A percentile compares a stretch with the other conserved stretches of the same genome.
Conservation (phyloP, 2,888 invertebrate species). For the Lasioglossum malachurum region DNA sequence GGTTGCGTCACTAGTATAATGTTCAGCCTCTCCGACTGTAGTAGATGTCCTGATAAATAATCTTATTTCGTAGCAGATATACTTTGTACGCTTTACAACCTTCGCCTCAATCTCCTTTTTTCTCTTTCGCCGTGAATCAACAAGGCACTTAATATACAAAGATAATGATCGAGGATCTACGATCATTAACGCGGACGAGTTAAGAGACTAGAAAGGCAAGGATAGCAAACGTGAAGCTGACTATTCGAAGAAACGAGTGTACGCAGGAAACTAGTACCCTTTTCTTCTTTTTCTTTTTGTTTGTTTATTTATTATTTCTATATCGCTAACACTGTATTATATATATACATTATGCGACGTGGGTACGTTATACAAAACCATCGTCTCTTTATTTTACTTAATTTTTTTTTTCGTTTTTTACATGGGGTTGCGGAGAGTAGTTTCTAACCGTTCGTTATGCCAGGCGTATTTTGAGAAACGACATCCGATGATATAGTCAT, state of each 20-base stretch:
- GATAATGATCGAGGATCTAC: slow-evolving; percentile 6
- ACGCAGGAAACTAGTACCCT: slow-evolving; percentile 31
- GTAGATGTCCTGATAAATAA: slow-evolving; percentile 24
- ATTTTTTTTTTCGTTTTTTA: slow-evolving; percentile 20
- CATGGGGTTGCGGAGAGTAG: slow-evolving; percentile 17
- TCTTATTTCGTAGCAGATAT: slow-evolving; percentile 43
- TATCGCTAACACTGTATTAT: slow-evolving; percentile 50
- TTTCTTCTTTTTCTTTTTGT: not conserved
- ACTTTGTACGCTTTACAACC: slow-evolving; percentile 35
- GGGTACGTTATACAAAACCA: slow-evolving; percentile 29
- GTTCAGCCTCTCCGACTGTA: slow-evolving; percentile 15
- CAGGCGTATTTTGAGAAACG: slow-evolving; percentile 32
- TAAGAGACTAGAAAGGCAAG: slow-evolving; percentile 22
- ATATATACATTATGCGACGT: slow-evolving; percentile 42
- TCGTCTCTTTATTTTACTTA: slow-evolving; percentile 1
- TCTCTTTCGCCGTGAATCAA: slow-evolving; percentile 16
- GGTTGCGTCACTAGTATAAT: slow-evolving; percentile 26
- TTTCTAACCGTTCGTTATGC: slow-evolving; percentile 25
- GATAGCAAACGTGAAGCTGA: not conserved
- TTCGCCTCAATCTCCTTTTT: slow-evolving; percentile 10
- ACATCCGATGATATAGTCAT: not conserved
- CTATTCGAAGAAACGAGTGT: slow-evolving; percentile 27
- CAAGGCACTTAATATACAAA: slow-evolving; percentile 14
- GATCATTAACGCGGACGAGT: slow-evolving; percentile 13
- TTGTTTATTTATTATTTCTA: slow-evolving; percentile 45